A percentile compares a stretch with the other conserved stretches of the same genome.
phyloP scores from a whole-genome alignment of 2,888 invertebrate genomes.

The Drosophila infuscata region DNA sequence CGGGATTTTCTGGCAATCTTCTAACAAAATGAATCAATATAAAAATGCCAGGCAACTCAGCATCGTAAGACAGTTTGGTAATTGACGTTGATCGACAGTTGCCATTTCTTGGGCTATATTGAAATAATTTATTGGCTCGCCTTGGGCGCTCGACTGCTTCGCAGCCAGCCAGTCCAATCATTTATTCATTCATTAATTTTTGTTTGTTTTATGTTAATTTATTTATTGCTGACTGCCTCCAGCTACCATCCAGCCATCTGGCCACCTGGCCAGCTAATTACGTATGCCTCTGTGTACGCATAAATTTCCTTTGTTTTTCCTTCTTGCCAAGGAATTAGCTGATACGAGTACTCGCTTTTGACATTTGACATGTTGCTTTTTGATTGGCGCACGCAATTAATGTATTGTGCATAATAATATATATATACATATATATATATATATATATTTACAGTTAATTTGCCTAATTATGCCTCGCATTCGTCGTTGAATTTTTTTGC shows the following conservation, averaged over 20 bases:
- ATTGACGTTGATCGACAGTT: constrained; percentile 79
- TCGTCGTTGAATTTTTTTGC: constrained; percentile 27
- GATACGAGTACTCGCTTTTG: constrained; percentile 45
- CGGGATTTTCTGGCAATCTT: constrained; percentile 42
- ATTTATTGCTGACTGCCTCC: constrained; percentile 66
- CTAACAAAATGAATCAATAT: constrained; percentile 21
- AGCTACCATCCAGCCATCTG: constrained; percentile 5
- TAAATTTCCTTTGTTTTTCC: constrained; percentile 50
- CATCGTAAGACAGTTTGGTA: constrained; percentile 50
- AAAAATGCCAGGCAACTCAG: constrained; percentile 18
- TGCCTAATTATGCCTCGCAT: constrained; percentile 56
- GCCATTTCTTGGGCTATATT: constrained; percentile 64
- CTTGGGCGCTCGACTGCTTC: constrained; percentile 13
- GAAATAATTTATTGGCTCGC: constrained; percentile 66
- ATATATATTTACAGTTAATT: constrained; percentile 68
- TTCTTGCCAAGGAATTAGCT: constrained; percentile 44
- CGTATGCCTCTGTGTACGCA: constrained; percentile 61
- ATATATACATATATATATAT: no score
- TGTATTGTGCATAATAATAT: constrained; percentile 32
- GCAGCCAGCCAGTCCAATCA: constrained; percentile 57
- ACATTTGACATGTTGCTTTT: constrained; percentile 76
- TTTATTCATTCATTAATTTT: constrained; percentile 80
- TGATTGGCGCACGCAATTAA: constrained; percentile 71
- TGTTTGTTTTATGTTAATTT: constrained; percentile 80
- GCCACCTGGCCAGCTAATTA: constrained; percentile 68